These are phyloP conservation scores for Equus przewalskii DNA, from an alignment of 2,113 vertebrate genomes.

Conservation along the genomic window DNA sequence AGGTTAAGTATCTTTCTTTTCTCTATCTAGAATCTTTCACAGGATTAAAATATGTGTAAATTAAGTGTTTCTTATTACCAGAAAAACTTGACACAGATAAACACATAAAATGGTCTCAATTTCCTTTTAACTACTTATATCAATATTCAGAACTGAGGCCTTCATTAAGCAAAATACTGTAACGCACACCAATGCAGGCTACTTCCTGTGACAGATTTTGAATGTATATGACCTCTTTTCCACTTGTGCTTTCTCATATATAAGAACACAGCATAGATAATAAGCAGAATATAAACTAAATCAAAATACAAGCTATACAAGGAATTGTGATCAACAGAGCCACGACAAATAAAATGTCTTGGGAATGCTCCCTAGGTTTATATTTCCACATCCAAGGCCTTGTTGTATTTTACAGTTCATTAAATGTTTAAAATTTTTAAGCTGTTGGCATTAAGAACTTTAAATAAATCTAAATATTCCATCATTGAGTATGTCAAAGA, in stretches of 20 bases:
- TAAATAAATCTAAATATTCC: constrained; percentile 66
- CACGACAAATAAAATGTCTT: constrained; percentile 75
- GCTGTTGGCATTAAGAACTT: constrained; percentile 82
- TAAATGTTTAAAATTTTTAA: constrained; percentile 65
- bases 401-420: constrained; percentile 63
- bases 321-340: constrained; percentile 76
- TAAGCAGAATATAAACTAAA: constrained; percentile 82
- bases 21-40: constrained; percentile 78
- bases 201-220: constrained; percentile 70
- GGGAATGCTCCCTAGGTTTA: constrained; percentile 61
- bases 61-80: constrained; percentile 72
- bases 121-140: constrained; percentile 70
- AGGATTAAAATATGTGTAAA: constrained; percentile 81
- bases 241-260: constrained; percentile 82
- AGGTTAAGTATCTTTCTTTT: constrained; percentile 72
- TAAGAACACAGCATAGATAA: constrained; percentile 73
- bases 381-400: constrained; percentile 45
- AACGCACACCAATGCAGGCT: constrained; percentile 72
- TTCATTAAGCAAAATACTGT: constrained; percentile 80
- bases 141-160: constrained; percentile 79
- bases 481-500: constrained; percentile 54
- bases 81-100: constrained; percentile 79
- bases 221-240: constrained; percentile 72
- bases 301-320: constrained; percentile 82
- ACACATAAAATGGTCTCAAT: constrained; percentile 76